Conservation (phyloP, 2,888 invertebrate species). For the Stomorhina lunata region DNA sequence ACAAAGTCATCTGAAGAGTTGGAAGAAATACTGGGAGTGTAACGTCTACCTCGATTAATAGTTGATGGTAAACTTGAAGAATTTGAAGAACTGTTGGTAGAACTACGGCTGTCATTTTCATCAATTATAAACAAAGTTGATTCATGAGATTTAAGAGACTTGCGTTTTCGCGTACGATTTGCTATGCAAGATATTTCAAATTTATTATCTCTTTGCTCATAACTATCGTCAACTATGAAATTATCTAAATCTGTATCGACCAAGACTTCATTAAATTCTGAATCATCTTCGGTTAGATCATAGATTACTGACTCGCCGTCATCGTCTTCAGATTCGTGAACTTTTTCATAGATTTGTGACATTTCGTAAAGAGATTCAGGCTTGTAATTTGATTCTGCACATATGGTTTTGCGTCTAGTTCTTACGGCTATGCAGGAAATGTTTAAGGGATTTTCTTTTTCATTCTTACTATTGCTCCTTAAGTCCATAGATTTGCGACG, state of each 20-base stretch:
- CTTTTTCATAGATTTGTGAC: constrained; percentile 25
- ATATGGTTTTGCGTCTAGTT: constrained; percentile 45
- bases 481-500: neutral
- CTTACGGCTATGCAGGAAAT: constrained; percentile 26
- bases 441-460: neutral
- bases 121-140: neutral
- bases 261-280: neutral
- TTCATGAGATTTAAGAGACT: neutral
- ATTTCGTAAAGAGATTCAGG: neutral
- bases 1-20: neutral
- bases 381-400: constrained; percentile 4
- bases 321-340: neutral
- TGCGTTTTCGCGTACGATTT: constrained; percentile 58
- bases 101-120: neutral
- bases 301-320: neutral
- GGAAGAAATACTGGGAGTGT: neutral
- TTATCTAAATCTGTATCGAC: neutral
- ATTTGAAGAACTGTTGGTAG: neutral
- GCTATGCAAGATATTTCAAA: constrained; percentile 60
- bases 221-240: neutral
- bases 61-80: neutral
- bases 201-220: neutral
- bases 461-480: neutral
- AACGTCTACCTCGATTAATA: neutral
- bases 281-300: neutral